Base-by-base conservation (phyloP, 2,888 invertebrate species). In the Chironomus tentans region DNA sequence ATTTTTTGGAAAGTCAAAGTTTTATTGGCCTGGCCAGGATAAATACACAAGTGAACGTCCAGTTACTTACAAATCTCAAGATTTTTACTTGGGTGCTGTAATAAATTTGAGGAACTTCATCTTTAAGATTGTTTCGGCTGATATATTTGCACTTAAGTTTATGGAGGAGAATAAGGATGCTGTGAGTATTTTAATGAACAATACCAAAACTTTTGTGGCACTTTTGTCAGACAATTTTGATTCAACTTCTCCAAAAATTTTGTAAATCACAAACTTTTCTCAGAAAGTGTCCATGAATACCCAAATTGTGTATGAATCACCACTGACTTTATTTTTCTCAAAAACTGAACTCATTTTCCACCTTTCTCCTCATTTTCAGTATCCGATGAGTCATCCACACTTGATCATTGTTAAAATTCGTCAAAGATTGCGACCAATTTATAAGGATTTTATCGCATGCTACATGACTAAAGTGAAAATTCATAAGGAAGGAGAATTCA, bases 151-250 rank as follows among this genome's bases (percentile, higher is more conserved):
- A 0, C 83, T 95, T 71, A 87, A 91, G 65, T 96, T 93, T 81
- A 91, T 96, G 95, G 96, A 97, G 82, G 81, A 90, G 6, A 87
- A 94, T 82, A 85, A 88, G 76, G 88, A 93, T 87, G 94, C 93
- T 81, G 79, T 68, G 76, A 68, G 69, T 38, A 74, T 46, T 68
- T 69, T 73, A 24, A n/a, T 24, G 22, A n/a, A n/a, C n/a, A n/a
- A n/a, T n/a, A 24, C 22, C 22, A 24, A 24, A 24, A 24, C 22
- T 24, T 24, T 2, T n/a, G n/a, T n/a, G n/a, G n/a, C n/a, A n/a
- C n/a, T n/a, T n/a, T n/a, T n/a, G n/a, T n/a, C n/a, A n/a, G n/a
- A n/a, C n/a, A n/a, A n/a, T n/a, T n/a, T n/a, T n/a, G n/a, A n/a
- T n/a, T n/a, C n/a, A n/a, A n/a, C n/a, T 24, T 24, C 22, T 24